Percentiles rank a stretch among this genome's conserved stretches.
Conservation (phyloP, 2,888 invertebrate genomes). For the Steinernema scapterisci region DNA sequence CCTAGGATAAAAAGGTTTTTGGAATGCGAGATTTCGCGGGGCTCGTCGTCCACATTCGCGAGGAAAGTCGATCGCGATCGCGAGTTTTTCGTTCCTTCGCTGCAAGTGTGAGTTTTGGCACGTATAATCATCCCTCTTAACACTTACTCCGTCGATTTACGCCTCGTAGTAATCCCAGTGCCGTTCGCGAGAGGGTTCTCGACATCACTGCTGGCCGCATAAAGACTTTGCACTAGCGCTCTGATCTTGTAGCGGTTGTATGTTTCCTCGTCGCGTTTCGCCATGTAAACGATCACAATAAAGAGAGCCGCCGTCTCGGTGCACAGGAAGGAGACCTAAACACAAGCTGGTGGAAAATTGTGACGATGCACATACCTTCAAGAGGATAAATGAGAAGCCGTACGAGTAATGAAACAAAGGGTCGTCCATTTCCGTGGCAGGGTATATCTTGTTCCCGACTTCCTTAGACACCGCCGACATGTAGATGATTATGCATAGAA, state of each 20-base stretch:
- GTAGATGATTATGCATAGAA: constrained; percentile 66
- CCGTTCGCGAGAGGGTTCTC: not conserved
- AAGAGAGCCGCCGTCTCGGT: constrained; percentile 65
- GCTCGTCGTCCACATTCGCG: constrained; percentile 9
- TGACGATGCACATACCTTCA: constrained; percentile 63
- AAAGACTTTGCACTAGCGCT: constrained; percentile 2
- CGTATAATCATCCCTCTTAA: too few relatives aligned
- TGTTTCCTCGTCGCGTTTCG: constrained; percentile 66
- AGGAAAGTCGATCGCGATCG: constrained; percentile 19
- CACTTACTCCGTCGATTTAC: constrained; percentile 13
- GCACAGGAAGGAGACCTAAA: constrained; percentile 61
- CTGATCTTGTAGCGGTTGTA: constrained; percentile 63
- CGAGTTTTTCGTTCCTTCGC: not conserved
- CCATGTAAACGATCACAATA: constrained; percentile 66
- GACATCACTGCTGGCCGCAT: not conserved
- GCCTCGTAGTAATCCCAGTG: constrained; percentile 15
- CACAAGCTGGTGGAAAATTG: not conserved
- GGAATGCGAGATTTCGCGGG: constrained; percentile 3
- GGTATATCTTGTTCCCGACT: constrained; percentile 67
- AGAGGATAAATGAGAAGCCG: constrained; percentile 63
- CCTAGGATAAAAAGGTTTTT: constrained; percentile 27
- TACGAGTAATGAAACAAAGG: constrained; percentile 66
- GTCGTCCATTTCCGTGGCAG: constrained; percentile 65
- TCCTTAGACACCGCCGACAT: constrained; percentile 64
- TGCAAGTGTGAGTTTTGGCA: constrained; percentile 1